Conservation (phyloP, 2,888 invertebrate species). For the Trichogramma dendrolimi region DNA sequence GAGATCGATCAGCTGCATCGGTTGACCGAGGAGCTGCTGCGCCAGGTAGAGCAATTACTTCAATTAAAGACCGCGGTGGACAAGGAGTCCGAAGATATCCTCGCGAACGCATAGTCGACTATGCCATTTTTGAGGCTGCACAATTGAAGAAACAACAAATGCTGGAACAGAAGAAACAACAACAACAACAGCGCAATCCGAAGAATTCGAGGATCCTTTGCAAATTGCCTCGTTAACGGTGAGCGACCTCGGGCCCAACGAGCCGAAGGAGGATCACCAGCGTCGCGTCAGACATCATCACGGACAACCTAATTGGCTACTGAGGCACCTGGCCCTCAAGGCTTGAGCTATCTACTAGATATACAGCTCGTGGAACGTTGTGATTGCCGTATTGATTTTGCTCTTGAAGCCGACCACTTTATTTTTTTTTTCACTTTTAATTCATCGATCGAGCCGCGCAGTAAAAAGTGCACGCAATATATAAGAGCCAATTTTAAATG, state of each 20-base stretch:
- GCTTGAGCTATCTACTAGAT: background rate
- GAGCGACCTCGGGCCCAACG: conserved; percentile 31
- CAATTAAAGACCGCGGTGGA: conserved; percentile 1
- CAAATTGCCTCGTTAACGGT: conserved; percentile 41
- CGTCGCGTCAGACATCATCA: conserved; percentile 44
- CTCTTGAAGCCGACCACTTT: too few relatives aligned
- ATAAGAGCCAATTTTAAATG: too few relatives aligned
- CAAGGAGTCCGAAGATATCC: conserved; percentile 16
- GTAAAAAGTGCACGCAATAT: too few relatives aligned
- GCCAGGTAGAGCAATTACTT: conserved; percentile 16
- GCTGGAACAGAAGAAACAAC: too few relatives aligned
- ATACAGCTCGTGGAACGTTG: background rate
- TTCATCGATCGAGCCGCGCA: too few relatives aligned
- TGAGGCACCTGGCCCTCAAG: conserved; percentile 2
- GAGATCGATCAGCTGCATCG: conserved; percentile 19
- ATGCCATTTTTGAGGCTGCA: background rate
- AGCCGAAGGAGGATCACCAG: too few relatives aligned
- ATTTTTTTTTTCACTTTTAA: too few relatives aligned
- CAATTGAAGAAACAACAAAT: too few relatives aligned
- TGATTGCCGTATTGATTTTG: background rate
- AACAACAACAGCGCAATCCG: too few relatives aligned
- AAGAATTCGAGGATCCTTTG: conserved; percentile 27
- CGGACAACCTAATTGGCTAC: conserved; percentile 31
- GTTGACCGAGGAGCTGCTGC: conserved; percentile 17
- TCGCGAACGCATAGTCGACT: too few relatives aligned